Conservation (phyloP, 2,797 vertebrate genomes). For the Aldrovandia affinis region DNA sequence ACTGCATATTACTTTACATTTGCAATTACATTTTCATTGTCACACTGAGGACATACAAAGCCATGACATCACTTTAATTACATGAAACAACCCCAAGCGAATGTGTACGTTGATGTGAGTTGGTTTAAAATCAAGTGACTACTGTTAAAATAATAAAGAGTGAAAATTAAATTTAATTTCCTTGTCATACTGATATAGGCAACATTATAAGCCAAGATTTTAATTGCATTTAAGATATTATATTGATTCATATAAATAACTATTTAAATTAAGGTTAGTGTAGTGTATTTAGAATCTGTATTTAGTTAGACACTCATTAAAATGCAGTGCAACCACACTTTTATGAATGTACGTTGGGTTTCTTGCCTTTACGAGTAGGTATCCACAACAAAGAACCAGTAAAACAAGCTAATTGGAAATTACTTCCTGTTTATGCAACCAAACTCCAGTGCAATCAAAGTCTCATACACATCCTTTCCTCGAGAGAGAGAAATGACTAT, state of each 20-base stretch:
- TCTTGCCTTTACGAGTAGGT: neutral
- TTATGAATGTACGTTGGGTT: neutral
- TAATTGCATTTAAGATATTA: neutral
- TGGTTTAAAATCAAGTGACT: neutral
- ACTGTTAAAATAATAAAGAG: neutral
- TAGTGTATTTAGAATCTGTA: neutral
- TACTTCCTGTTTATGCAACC: neutral
- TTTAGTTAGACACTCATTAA: neutral
- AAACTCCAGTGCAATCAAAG: neutral
- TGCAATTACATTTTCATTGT: neutral
- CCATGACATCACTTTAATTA: neutral
- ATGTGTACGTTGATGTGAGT: no score
- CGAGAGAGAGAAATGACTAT: no score
- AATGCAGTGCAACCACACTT: neutral
- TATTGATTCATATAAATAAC: neutral
- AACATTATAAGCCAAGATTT: neutral
- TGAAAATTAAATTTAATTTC: neutral
- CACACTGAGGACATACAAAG: neutral
- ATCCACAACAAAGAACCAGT: neutral
- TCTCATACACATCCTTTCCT: no score
- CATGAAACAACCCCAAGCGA: neutral
- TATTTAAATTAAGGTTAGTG: neutral
- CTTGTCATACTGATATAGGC: neutral
- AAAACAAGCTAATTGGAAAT: neutral
- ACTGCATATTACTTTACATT: no score